phyloP scores from a whole-genome alignment of 2,113 vertebrate genomes.

The Periophthalmus modestus region DNA sequence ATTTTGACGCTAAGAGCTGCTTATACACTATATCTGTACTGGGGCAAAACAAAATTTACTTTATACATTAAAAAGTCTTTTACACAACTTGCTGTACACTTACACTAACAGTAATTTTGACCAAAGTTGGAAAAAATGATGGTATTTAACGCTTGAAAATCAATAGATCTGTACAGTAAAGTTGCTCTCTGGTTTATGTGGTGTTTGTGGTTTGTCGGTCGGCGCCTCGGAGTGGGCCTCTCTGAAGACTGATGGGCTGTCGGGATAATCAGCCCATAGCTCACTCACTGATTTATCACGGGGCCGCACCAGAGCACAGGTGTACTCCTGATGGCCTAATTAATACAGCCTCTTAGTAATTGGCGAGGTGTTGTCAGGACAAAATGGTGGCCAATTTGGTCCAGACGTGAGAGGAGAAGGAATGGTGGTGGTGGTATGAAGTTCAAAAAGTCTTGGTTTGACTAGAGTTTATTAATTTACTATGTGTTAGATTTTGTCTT shows the following conservation, averaged over 20 bases:
- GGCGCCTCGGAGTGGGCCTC: slow-evolving; percentile 74
- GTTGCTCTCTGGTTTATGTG: slow-evolving; percentile 1
- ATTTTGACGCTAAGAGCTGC: too few relatives aligned
- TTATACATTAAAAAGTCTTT: too few relatives aligned
- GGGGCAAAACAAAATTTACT: too few relatives aligned
- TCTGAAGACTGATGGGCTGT: slow-evolving; percentile 83
- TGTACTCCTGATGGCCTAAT: slow-evolving; percentile 86
- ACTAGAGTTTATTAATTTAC: background rate
- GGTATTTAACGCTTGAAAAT: background rate
- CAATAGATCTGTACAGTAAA: background rate
- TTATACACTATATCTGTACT: too few relatives aligned
- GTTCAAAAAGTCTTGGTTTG: background rate
- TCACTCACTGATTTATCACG: slow-evolving; percentile 84
- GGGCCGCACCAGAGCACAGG: slow-evolving; percentile 81
- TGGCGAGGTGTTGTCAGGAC: slow-evolving; percentile 74
- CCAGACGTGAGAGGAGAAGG: slow-evolving; percentile 9
- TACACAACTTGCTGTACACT: too few relatives aligned
- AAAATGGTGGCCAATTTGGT: slow-evolving; percentile 58
- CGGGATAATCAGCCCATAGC: slow-evolving; percentile 83
- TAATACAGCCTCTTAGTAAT: slow-evolving; percentile 83
- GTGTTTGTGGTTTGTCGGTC: slow-evolving; percentile 78
- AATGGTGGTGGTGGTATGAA: background rate
- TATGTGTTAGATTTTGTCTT: background rate
- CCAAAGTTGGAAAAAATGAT: too few relatives aligned
- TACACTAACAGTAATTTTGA: background rate